phyloP scores from a whole-genome alignment of 2,113 vertebrate species.

The Numida meleagris region DNA sequence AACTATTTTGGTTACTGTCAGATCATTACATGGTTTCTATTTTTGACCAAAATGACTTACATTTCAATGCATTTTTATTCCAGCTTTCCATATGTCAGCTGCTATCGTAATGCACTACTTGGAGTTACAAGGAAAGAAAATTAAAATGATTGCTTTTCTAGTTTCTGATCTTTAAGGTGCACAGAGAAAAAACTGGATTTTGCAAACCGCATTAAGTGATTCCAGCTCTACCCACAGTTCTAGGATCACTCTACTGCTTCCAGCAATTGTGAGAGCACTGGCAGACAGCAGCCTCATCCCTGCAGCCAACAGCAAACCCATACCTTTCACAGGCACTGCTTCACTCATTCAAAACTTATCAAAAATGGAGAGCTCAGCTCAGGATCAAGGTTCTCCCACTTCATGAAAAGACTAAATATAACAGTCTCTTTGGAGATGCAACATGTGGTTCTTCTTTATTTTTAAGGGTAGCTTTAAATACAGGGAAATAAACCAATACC shows the following conservation, averaged over 20 bases:
- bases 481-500: background rate
- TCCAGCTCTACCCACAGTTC: background rate
- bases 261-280: background rate
- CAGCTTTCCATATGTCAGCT: slow-evolving; percentile 41
- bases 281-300: background rate
- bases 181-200: background rate
- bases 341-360: background rate
- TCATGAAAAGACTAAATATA: background rate
- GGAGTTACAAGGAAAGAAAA: background rate
- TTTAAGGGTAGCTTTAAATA: background rate
- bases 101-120: slow-evolving; percentile 3
- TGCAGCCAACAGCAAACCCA: background rate
- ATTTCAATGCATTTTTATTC: background rate
- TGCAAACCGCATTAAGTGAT: background rate
- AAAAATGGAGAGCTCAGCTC: background rate
- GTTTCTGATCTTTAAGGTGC: background rate
- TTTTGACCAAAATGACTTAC: slow-evolving; percentile 22
- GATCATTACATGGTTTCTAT: background rate
- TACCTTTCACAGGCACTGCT: background rate
- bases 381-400: background rate
- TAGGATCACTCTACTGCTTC: background rate
- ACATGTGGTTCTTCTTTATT: background rate
- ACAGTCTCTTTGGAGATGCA: background rate
- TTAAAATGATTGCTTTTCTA: background rate
- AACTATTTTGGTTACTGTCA: slow-evolving; percentile 19